Evolutionary conservation across 2,888 invertebrate genomes (phyloP).

Genomic region (Orthonychiurus folsomi): DNA sequence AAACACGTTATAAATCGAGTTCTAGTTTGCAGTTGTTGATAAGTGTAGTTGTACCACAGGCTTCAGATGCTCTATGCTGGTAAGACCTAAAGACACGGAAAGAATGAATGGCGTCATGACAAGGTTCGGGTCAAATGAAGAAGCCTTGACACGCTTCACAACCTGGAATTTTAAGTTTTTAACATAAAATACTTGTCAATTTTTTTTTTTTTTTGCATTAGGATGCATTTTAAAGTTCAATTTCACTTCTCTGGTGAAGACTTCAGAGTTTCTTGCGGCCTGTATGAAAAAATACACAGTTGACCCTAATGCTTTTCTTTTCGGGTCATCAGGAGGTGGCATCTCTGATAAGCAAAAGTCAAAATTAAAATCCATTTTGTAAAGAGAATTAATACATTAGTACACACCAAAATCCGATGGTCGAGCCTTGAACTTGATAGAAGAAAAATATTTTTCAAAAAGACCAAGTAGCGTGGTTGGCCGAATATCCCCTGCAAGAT

Average conservation of each 20-base stretch:
- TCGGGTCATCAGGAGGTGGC: slow-evolving; percentile 11
- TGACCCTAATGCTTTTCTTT: slow-evolving; percentile 30
- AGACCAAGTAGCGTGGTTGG: slow-evolving; percentile 17
- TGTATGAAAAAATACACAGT: slow-evolving; percentile 34
- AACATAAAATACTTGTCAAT: no score
- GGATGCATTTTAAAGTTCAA: no score
- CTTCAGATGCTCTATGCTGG: slow-evolving; percentile 24
- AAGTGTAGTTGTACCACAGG: slow-evolving; percentile 20
- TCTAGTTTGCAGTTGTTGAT: no score
- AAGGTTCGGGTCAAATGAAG: slow-evolving; percentile 23
- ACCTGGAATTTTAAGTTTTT: slow-evolving; percentile 22
- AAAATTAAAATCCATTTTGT: no score
- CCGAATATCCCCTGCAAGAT: slow-evolving; percentile 19
- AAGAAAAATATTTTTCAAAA: slow-evolving; percentile 22
- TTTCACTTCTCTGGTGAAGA: neutral
- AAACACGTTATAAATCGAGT: no score
- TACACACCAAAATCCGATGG: no score
- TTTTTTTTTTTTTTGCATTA: no score
- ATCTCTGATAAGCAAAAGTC: no score
- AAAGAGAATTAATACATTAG: no score
- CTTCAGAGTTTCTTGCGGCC: slow-evolving; percentile 17
- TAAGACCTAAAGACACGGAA: slow-evolving; percentile 27
- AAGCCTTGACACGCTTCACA: slow-evolving; percentile 26
- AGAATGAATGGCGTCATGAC: slow-evolving; percentile 34
- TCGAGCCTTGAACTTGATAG: neutral